phyloP scores from a whole-genome alignment of 2,113 vertebrate genomes.

The Coryphaenoides rupestris region DNA sequence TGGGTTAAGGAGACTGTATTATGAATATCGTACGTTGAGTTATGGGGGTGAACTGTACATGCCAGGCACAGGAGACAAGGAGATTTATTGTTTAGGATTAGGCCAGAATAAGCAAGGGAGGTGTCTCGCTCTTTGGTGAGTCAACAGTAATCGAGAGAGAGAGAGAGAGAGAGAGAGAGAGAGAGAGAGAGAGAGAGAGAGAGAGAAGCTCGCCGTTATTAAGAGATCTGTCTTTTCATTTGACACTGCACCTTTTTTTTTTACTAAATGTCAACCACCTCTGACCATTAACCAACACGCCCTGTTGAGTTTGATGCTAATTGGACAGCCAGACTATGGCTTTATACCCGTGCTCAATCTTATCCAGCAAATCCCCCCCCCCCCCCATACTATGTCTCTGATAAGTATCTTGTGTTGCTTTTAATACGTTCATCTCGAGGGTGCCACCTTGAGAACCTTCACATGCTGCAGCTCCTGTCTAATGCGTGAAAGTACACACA shows the following conservation, averaged over 20 bases:
- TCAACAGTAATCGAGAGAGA: conserved; percentile 23
- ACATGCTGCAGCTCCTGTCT: no score
- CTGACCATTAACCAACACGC: conserved; percentile 13
- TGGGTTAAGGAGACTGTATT: conserved; percentile 38
- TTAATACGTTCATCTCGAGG: no score
- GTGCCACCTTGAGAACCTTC: no score
- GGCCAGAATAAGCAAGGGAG: conserved; percentile 27
- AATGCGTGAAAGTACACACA: no score
- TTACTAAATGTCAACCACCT: conserved; percentile 2
- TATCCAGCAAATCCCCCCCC: no score
- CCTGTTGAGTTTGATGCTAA: conserved; percentile 26
- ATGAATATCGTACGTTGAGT: conserved; percentile 58
- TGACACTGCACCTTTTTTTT: conserved; percentile 16
- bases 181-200: no score
- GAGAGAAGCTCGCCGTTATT: conserved; percentile 9
- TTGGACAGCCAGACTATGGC: conserved; percentile 6
- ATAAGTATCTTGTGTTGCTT: no score
- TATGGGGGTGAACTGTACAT: conserved; percentile 47
- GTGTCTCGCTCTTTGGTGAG: conserved; percentile 31
- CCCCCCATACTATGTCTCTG: no score
- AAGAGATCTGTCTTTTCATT: conserved; percentile 35
- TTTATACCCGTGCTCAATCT: no score
- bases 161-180: no score
- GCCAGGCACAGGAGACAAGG: conserved; percentile 27
- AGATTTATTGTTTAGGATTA: conserved; percentile 50